Base-by-base conservation (phyloP, 2,888 invertebrate species). In the Diabrotica balteata region DNA sequence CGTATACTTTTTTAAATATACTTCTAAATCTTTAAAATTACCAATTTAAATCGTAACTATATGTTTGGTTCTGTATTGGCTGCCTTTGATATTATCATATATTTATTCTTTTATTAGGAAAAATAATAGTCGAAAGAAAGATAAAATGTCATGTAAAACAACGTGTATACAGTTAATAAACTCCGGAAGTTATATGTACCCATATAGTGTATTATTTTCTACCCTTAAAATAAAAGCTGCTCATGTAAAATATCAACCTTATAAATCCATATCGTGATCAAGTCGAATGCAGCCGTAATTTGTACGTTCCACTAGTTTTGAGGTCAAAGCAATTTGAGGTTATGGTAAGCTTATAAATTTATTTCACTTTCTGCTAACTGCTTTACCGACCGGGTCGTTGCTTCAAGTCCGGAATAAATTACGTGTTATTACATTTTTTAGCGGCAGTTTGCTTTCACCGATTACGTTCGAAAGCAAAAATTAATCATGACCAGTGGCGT, bases 311-410 rank as follows among this genome's bases (percentile, higher is more conserved):
- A 58, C 51, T 44, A 66, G 61, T 66, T 67, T 67, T 63, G 59
- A 67, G 67, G 67, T 67, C 67, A 59, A 63, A 67, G 51, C 63
- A 59, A 67, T 67, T 67, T 67, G 67, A 59, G 63, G 63, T 60
- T 66, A 65, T 65, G 61, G 53, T 43, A 64, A 58, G 64, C 57
- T 65, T 61, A 58, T 53, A 68, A 65, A 64, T 65, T 68, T 58
- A 61, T 65, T 68, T 68, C 68, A 68, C 68, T 68, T 68, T 68
- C 68, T 65, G 63, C 62, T 61, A 65, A 64, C 63, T 47, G 43
- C 64, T 58, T 57, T 50, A 52, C 51, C 64, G 64, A 57, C 7
- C 11, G 17, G 64, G 57, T 59, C 64, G 64, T 58, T 51, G 57
- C 11, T 54, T 60, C 51, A 45, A 53, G 45, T 22, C 43, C 32